These are phyloP conservation scores for Spialia ferax DNA, from an alignment of 2,888 invertebrate genomes.

Conservation along the genomic window DNA sequence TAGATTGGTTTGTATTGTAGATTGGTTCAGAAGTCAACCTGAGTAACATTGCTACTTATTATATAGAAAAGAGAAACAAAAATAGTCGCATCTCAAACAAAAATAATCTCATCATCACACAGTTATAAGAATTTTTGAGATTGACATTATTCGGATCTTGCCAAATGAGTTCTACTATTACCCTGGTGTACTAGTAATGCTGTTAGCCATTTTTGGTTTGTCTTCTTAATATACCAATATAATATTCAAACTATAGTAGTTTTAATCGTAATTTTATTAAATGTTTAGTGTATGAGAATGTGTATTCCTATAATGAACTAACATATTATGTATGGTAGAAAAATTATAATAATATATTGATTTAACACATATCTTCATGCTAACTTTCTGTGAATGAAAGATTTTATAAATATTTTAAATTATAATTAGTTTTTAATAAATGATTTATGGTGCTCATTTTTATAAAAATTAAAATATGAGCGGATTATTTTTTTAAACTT, in stretches of 20 bases:
- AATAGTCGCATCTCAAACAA: no score
- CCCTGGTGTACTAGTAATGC: neutral
- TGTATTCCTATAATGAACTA: neutral
- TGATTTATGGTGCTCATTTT: conserved; percentile 27
- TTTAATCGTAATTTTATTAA: neutral
- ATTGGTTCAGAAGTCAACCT: neutral
- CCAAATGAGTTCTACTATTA: neutral
- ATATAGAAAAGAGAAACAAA: no score
- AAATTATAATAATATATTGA: no score
- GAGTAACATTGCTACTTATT: no score
- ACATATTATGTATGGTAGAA: neutral
- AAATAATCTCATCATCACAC: no score
- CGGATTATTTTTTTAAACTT: neutral
- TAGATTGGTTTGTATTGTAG: no score
- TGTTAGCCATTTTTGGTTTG: neutral
- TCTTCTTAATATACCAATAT: neutral
- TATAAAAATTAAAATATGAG: conserved; percentile 5
- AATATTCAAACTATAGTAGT: neutral
- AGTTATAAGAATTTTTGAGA: no score
- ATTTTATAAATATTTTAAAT: conserved; percentile 22
- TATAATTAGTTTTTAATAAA: conserved; percentile 8
- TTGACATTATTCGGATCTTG: neutral
- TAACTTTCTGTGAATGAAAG: neutral
- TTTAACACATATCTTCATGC: no score
- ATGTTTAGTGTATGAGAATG: neutral